Conservation (phyloP, 2,113 vertebrate genomes). For the rat (Rattus norvegicus) region GRCr8 NC_086032.1:70711001-70711500, state of each 20-base stretch:
- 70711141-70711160: neutral
- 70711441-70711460: neutral
- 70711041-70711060: too few relatives aligned
- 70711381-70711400: neutral
- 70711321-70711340: too few relatives aligned
- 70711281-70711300: neutral
- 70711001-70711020: neutral
- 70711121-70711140: neutral
- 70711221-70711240: rapidly evolving
- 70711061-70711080: neutral
- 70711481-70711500: neutral
- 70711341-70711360: neutral
- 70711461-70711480: neutral
- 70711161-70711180: neutral
- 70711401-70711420: neutral
- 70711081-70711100: neutral
- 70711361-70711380: neutral
- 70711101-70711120: neutral
- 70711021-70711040: neutral
- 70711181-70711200: neutral
- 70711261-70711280: neutral
- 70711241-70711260: neutral
- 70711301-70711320: neutral
- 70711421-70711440: neutral
- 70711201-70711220: neutral